These are phyloP conservation scores for Meloidogyne floridensis DNA, from an alignment of 1,140 invertebrate species.

Conservation along the genomic window DNA sequence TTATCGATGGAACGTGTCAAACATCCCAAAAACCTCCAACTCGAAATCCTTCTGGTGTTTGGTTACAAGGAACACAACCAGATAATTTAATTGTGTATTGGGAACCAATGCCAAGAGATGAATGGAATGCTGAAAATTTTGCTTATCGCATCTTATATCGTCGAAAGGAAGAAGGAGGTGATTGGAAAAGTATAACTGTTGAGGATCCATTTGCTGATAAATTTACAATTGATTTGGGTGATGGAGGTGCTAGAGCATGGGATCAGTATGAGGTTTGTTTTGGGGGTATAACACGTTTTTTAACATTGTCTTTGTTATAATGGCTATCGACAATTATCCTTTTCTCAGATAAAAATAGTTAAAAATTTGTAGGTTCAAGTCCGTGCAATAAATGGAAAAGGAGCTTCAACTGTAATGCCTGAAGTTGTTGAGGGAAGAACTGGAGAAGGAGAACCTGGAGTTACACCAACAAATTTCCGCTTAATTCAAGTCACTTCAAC, in stretches of 20 bases:
- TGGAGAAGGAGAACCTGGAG: conserved; percentile 61
- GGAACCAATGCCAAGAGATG: conserved; percentile 61
- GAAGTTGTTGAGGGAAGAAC: conserved; percentile 79
- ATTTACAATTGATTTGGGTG: conserved; percentile 55
- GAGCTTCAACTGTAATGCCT: conserved; percentile 81
- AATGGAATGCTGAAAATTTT: conserved; percentile 65
- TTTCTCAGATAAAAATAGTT: too few relatives aligned
- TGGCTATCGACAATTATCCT: too few relatives aligned
- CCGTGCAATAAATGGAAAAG: conserved; percentile 82
- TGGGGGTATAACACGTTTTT: too few relatives aligned
- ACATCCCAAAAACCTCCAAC: conserved; percentile 83
- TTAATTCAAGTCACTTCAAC: conserved; percentile 50
- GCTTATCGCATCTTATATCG: conserved; percentile 55
- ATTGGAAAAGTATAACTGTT: conserved; percentile 54
- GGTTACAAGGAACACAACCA: conserved; percentile 82
- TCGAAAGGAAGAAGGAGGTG: conserved; percentile 39
- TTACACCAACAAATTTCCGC: conserved; percentile 54
- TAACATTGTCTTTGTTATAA: too few relatives aligned
- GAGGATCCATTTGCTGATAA: conserved; percentile 58
- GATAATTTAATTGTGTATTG: conserved; percentile 89
- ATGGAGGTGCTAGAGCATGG: conserved; percentile 56
- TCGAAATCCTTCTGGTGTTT: conserved; percentile 92
- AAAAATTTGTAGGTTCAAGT: conserved; percentile 39
- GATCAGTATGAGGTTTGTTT: conserved; percentile 56
- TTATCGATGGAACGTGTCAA: conserved; percentile 75